Conservation (phyloP, 2,797 vertebrate species). For the Orientallactaga sibirica region DNA sequence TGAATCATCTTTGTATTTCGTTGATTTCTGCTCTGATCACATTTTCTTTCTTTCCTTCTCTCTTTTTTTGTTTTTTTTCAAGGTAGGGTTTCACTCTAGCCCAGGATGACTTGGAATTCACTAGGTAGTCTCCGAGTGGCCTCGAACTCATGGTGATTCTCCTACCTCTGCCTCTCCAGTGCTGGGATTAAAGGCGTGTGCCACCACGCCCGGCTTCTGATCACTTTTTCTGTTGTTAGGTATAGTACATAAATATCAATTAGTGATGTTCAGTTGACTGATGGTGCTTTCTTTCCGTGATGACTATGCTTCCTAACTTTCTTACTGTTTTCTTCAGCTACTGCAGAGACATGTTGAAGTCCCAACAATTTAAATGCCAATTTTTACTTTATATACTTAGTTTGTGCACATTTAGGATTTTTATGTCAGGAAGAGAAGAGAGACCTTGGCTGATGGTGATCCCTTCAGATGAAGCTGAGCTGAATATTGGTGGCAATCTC, state of each 20-base stretch:
- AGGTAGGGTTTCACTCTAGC: too few species aligned
- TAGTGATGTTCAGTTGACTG: background rate
- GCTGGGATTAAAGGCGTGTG: too few species aligned
- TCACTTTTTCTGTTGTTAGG: background rate
- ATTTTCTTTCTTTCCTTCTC: background rate
- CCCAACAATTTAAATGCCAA: background rate
- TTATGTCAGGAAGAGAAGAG: background rate
- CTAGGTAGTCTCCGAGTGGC: too few species aligned
- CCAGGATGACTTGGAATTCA: too few species aligned
- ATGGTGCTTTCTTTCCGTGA: background rate
- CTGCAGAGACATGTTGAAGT: background rate
- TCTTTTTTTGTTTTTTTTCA: too few species aligned
- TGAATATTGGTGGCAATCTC: background rate
- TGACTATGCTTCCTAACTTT: background rate
- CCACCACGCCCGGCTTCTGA: background rate
- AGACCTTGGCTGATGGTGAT: background rate
- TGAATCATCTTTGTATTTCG: background rate
- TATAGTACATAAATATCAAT: background rate
- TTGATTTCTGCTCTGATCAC: background rate
- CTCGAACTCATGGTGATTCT: too few species aligned
- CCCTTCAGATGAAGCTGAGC: background rate
- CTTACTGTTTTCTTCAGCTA: background rate
- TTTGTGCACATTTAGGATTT: slow-evolving; percentile 6
- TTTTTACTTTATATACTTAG: slow-evolving; percentile 7
- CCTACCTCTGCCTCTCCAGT: too few species aligned